Base-by-base conservation (phyloP, 92 coral and sea anemone species). In the Palythoa grandiflora region DNA sequence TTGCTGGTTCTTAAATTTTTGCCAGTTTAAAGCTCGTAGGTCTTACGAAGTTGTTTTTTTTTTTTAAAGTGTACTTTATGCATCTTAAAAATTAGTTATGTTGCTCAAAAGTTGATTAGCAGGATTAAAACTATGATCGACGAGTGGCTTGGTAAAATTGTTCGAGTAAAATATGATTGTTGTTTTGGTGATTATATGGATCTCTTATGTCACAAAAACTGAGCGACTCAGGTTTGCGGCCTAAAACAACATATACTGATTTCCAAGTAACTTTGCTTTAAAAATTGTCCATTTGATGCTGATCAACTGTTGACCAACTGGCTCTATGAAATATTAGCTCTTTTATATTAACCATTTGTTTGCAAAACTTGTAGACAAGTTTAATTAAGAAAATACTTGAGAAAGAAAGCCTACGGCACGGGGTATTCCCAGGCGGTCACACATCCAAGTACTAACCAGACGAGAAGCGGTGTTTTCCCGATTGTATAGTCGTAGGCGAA, bases 141-240 rank as follows among this genome's bases (percentile, higher is more conserved):
- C 71, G 71, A 65, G 71, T 65, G 71, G 71, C 71, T 65, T 65
- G 71, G 71, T 65, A 65, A 65, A 65, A 65, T 65, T 65, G 71
- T 65, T 65, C 71, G 71, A 65, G 71, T 65, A 65, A 65, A 65
- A 65, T 65, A 65, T 65, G 71, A 65, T 8, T 16, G 71, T 65
- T 65, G 71, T 65, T 65, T 65, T 65, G 71, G 71, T 65, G 71
- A 65, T 6, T 65, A 65, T 65, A 65, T 65, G 71, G 71, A 65
- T 65, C 71, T 65, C 14, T 65, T 28, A 6, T 8, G 71, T 65
- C 28, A 28, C 28, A 28, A 65, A 65, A 65, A 65, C 14, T 65
- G 71, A 65, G 71, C 71, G 14, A 65, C 71, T 9, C 14, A 28
- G 28, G 28, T 28, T 28, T 28, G 28, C 28, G 28, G 71, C 71